Evolutionary conservation across 1,140 invertebrate genomes (phyloP).

Genomic region (Nephotettix cincticeps): DNA sequence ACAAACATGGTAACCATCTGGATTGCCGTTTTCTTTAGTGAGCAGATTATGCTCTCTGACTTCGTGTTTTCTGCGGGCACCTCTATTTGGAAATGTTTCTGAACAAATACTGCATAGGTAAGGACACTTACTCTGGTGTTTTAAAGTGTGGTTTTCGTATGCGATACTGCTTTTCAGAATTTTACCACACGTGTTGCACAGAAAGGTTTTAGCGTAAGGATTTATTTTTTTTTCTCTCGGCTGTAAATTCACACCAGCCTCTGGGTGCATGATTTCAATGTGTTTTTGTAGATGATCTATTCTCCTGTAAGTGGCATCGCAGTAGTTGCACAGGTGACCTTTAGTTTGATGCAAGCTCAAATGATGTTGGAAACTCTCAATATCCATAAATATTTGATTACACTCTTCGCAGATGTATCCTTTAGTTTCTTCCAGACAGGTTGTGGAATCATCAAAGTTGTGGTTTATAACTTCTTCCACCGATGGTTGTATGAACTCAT

Average conservation of each 20-base stretch:
- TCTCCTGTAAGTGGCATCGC: slow-evolving; percentile 4
- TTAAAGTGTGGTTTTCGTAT: slow-evolving; percentile 31
- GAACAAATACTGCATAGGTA: neutral
- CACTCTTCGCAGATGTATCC: slow-evolving; percentile 19
- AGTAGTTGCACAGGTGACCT: slow-evolving; percentile 14
- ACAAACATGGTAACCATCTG: slow-evolving; percentile 23
- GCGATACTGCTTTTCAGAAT: slow-evolving; percentile 31
- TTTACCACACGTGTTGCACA: slow-evolving; percentile 31
- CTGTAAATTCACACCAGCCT: neutral
- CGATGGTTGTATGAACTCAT: neutral
- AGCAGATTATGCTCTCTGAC: slow-evolving; percentile 7
- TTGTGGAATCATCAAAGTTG: neutral
- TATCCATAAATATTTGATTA: neutral
- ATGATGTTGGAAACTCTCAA: neutral
- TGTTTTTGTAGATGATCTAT: slow-evolving; percentile 16
- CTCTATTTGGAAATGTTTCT: slow-evolving; percentile 10
- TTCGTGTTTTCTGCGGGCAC: slow-evolving; percentile 6
- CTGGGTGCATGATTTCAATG: slow-evolving; percentile 10
- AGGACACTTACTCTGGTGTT: neutral
- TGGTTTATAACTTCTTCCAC: neutral
- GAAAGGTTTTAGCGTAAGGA: slow-evolving; percentile 31
- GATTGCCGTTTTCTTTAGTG: neutral
- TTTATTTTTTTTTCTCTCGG: neutral
- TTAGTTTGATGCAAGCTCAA: slow-evolving; percentile 14
- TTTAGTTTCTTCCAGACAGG: neutral